Evolutionary conservation across 2,113 vertebrate species (phyloP).

Genomic region (Morone saxatilis): DNA sequence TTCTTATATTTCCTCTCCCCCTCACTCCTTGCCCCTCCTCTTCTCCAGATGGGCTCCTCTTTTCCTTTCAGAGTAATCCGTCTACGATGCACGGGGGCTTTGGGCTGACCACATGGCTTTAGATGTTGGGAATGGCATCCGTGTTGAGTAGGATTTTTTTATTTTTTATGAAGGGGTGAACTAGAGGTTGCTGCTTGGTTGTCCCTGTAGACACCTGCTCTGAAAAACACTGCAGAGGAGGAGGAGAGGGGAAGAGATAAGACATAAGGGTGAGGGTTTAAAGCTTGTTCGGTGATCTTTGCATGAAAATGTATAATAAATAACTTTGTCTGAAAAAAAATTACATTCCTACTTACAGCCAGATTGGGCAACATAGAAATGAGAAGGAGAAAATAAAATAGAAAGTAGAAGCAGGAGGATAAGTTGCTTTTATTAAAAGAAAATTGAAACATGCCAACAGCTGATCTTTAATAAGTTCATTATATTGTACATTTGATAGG

Average conservation of each 20-base stretch:
- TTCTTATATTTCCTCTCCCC: constrained; percentile 55
- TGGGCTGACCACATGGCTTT: constrained; percentile 62
- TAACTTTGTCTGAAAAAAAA: background rate
- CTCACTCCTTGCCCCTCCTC: constrained; percentile 35
- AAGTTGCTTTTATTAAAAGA: constrained; percentile 42
- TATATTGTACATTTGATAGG: constrained; percentile 36
- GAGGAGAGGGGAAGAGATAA: background rate
- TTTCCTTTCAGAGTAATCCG: constrained; percentile 54
- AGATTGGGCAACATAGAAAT: background rate
- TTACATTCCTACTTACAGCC: background rate
- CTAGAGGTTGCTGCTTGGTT: constrained; percentile 47
- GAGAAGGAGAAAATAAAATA: constrained; percentile 36
- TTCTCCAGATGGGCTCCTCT: constrained; percentile 63
- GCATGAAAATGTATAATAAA: background rate
- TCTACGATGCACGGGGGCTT: constrained; percentile 47
- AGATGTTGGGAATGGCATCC: constrained; percentile 57
- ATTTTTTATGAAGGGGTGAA: constrained; percentile 54
- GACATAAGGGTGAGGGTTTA: background rate
- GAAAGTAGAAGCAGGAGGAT: constrained; percentile 23
- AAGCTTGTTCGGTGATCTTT: background rate
- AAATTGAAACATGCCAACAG: constrained; percentile 37
- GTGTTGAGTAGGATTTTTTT: constrained; percentile 38
- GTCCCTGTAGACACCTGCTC: constrained; percentile 60
- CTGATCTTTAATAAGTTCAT: constrained; percentile 54
- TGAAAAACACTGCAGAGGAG: constrained; percentile 16